Evolutionary conservation across 1,140 invertebrate species (phyloP).

Genomic region (Drosophila bifasciata): DNA sequence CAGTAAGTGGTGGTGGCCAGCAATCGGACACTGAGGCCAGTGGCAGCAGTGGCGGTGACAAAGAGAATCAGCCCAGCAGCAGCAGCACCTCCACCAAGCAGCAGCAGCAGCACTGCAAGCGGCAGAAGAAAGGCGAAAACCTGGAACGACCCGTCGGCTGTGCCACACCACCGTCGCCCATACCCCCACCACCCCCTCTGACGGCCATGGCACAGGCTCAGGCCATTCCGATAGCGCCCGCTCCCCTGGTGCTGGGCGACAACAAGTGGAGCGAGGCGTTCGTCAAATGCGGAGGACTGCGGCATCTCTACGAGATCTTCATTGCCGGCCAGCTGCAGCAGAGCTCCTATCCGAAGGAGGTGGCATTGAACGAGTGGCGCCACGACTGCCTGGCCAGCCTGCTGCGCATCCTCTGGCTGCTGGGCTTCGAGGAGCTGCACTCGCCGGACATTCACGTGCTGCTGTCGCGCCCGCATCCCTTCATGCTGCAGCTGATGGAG

Average conservation of each 20-base stretch:
- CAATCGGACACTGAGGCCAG: constrained; percentile 56
- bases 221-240: constrained; percentile 14
- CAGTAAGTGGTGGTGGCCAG: constrained; percentile 14
- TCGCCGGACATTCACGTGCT: constrained; percentile 87
- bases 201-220: constrained; percentile 7
- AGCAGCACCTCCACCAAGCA: too few species aligned
- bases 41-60: constrained; percentile 63
- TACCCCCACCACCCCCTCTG: constrained; percentile 27
- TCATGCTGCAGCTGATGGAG: constrained; percentile 92
- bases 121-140: constrained; percentile 65
- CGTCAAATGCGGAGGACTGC: constrained; percentile 93
- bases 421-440: constrained; percentile 89
- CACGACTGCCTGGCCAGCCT: constrained; percentile 96
- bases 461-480: constrained; percentile 87
- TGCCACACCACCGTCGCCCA: constrained; percentile 53
- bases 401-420: constrained; percentile 90
- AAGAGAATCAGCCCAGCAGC: constrained; percentile 65
- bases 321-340: constrained; percentile 91
- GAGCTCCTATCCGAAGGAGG: constrained; percentile 85
- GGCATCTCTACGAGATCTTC: constrained; percentile 95
- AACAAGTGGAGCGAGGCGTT: constrained; percentile 90
- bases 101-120: constrained; percentile 61
- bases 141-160: constrained; percentile 54
- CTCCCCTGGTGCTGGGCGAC: constrained; percentile 31
- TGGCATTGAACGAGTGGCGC: constrained; percentile 93